Evolutionary conservation across 2,797 vertebrate genomes (phyloP).

Genomic region (Falco rusticolus): DNA sequence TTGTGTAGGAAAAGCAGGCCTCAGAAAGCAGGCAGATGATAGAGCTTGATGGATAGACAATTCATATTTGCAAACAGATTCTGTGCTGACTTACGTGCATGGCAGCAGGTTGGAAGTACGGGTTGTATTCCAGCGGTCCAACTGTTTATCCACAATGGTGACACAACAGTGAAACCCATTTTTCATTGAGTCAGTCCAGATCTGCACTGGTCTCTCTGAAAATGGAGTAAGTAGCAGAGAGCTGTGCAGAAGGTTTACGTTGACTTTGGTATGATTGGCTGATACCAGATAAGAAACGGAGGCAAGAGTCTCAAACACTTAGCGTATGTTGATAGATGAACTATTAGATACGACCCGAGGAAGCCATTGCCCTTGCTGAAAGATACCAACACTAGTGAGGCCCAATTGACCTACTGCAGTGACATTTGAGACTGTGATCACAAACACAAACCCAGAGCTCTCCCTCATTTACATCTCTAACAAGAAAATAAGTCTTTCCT

Average conservation of each 20-base stretch:
- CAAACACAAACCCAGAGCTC: not conserved
- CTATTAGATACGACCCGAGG: not conserved
- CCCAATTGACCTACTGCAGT: not conserved
- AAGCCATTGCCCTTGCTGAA: not conserved
- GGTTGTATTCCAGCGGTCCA: not conserved
- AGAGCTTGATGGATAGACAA: not conserved
- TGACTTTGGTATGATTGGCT: not conserved
- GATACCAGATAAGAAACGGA: not conserved
- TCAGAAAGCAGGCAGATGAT: not conserved
- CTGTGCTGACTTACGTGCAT: not conserved
- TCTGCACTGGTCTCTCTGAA: not conserved
- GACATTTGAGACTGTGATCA: not conserved
- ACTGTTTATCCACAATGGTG: not conserved
- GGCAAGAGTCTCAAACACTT: not conserved
- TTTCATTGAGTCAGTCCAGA: not conserved
- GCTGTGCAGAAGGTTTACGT: not conserved
- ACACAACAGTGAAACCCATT: not conserved
- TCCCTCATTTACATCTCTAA: not conserved
- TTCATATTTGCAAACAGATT: not conserved
- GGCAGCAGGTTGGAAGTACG: not conserved
- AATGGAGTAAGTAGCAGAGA: not conserved
- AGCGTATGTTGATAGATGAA: not conserved
- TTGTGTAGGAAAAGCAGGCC: not conserved
- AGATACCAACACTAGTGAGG: not conserved
- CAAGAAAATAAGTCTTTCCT: not conserved